Conservation (phyloP, 2,113 vertebrate species). For the Leucosticte australis region DNA sequence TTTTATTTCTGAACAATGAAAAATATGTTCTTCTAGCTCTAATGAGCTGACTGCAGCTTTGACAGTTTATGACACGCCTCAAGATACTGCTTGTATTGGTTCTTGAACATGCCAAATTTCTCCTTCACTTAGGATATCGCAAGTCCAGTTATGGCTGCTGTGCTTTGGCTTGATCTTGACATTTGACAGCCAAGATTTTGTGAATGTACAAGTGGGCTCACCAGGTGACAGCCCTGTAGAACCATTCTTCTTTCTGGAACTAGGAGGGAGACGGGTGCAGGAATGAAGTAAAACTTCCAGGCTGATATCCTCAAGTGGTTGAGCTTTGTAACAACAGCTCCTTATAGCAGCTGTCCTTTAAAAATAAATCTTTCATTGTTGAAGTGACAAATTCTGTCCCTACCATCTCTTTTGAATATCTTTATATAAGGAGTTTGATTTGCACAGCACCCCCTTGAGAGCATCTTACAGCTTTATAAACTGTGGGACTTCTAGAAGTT, state of each 20-base stretch:
- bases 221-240: neutral
- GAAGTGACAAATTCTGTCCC: neutral
- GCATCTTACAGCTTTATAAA: neutral
- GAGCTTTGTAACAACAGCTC: neutral
- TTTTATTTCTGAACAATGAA: neutral
- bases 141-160: neutral
- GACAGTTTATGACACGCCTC: neutral
- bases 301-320: neutral
- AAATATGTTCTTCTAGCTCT: neutral
- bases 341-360: neutral
- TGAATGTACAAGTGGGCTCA: neutral
- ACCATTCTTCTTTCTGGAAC: neutral
- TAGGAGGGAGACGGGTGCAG: neutral
- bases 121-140: neutral
- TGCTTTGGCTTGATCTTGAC: neutral
- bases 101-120: neutral
- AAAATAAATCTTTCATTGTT: neutral
- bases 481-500: neutral
- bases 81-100: neutral
- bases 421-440: neutral
- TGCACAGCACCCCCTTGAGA: neutral
- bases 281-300: neutral
- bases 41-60: neutral
- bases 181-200: neutral
- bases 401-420: neutral